Conservation (phyloP, 2,113 vertebrate genomes). For the Catharus bicknelli region DNA sequence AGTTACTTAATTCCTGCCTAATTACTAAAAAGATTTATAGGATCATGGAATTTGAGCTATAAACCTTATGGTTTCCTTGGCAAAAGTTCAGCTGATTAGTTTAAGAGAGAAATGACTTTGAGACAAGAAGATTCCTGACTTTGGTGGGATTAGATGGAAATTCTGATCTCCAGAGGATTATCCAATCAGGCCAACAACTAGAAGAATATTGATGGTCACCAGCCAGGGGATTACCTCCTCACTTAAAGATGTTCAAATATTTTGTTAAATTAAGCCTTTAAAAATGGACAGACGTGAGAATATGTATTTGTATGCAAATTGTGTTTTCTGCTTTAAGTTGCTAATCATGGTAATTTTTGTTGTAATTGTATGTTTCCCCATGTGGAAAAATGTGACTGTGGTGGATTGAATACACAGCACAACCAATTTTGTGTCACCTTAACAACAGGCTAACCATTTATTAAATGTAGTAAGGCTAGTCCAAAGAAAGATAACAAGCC, state of each 20-base stretch:
- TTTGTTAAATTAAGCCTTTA: background rate
- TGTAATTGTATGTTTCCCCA: conserved; percentile 30
- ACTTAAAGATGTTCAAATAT: background rate
- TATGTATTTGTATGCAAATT: background rate
- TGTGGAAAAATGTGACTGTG: conserved; percentile 1
- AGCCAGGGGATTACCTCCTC: background rate
- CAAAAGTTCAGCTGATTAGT: conserved; percentile 16
- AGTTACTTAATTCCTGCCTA: conserved; percentile 10
- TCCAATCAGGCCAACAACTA: background rate
- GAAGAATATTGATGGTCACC: background rate
- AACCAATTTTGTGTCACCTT: background rate
- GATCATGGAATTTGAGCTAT: background rate
- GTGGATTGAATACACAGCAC: background rate
- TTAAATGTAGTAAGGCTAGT: conserved; percentile 28
- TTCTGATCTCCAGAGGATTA: background rate
- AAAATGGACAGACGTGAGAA: background rate
- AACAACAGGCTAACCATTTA: conserved; percentile 35
- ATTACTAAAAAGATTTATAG: conserved; percentile 1
- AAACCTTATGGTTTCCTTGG: conserved; percentile 28
- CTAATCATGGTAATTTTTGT: conserved; percentile 32
- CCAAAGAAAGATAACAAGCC: conserved; percentile 42
- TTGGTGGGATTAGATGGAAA: background rate
- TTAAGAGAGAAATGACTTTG: background rate
- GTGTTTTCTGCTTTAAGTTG: background rate
- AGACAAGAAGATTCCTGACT: background rate